Evolutionary conservation across 2,113 vertebrate species (phyloP), one percentile per base, ranked within the genome.

Genomic region (Pollimyrus isidori): DNA sequence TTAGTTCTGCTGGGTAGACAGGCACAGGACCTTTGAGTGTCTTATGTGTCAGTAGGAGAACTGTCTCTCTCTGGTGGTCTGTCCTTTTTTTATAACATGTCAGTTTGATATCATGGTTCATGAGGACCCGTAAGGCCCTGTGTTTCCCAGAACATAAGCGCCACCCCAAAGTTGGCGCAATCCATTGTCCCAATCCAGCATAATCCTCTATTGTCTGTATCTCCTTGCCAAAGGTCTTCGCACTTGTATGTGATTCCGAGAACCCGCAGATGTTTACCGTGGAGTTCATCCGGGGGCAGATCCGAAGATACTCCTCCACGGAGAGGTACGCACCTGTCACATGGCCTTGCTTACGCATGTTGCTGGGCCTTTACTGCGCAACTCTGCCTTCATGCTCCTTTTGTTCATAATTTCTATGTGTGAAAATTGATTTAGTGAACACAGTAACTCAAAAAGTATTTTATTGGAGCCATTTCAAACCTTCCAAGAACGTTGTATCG

Each of bases 221-320:
- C 15, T 13, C 90, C 90, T 84, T 92, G 46, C 46, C 89, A 17
- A 94, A 99, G 98, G 96, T 99, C 50, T 99, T 99, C 95, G 97
- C 98, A 69, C 97, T 99, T 92, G 97, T 99, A 87, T 98, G 97
- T 93, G 98, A 99, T 90, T 93, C 93, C 88, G 98, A 99, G 93
- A 99, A 99, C 92, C 98, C 98, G 88, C 98, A 99, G 92, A 94
- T 98, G 93, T 99, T 99, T 94, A 98, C 97, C 39, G 96, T 99
- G 88, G 98, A 99, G 91, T 99, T 99, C 93, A 99, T 99, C 94
- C 96, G 97, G 93, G 98, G 98, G 73, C 98, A 99, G 92, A 97
- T 99, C 94, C 95, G 97, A 86, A 98, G 97, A 94, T 99, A 97
- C 88, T 97, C 97, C 88, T 99, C 98, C 93, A 99, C 98, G 86